Conservation (phyloP, 2,888 invertebrate species). For the Mesoligia furuncula region DNA sequence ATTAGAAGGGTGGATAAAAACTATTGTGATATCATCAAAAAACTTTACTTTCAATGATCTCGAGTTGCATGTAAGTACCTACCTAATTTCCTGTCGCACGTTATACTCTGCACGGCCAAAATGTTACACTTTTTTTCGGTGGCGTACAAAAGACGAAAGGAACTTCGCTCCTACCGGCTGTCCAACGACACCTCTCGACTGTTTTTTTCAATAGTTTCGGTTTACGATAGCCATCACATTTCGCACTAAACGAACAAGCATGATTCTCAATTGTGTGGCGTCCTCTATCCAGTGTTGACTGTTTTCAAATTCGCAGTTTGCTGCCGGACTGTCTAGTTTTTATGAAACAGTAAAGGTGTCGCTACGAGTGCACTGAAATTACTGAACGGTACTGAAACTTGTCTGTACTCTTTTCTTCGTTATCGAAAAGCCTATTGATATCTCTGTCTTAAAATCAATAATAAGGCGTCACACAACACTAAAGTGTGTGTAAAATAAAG, state of each 20-base stretch:
- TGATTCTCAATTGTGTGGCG: background rate
- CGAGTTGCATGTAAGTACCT: too few species aligned
- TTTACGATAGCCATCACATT: background rate
- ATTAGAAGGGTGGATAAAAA: background rate
- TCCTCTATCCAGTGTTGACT: conserved; percentile 13
- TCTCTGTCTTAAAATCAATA: conserved; percentile 43
- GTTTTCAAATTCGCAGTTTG: background rate
- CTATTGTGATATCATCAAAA: background rate
- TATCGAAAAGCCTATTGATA: background rate
- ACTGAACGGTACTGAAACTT: conserved; percentile 12
- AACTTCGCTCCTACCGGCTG: background rate
- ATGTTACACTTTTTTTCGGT: background rate
- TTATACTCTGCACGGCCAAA: background rate
- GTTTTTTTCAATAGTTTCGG: background rate
- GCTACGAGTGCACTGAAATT: background rate
- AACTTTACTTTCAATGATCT: too few species aligned
- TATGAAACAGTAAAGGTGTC: conserved; percentile 27
- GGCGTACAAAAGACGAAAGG: background rate
- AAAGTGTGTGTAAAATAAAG: background rate
- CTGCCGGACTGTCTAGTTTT: background rate
- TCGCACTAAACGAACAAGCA: background rate
- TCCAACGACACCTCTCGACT: background rate
- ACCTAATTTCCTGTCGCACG: background rate
- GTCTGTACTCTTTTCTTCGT: conserved; percentile 6
- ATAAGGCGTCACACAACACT: conserved; percentile 3